Evolutionary conservation across 2,888 invertebrate genomes (phyloP), one percentile per base, ranked within the genome.

Genomic region (Dasysyrphus albostriatus): DNA sequence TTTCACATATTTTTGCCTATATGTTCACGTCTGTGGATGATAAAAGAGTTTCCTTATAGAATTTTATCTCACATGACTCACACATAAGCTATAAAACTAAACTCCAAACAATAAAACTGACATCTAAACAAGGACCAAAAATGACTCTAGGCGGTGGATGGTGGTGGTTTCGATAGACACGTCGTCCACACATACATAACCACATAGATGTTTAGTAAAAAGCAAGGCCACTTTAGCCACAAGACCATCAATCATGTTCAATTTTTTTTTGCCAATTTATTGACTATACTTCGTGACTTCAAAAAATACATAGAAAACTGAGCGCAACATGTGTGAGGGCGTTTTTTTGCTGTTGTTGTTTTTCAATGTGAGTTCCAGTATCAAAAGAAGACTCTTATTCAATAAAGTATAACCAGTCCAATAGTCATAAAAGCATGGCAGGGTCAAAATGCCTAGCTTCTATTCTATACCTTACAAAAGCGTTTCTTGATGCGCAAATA

Each of bases 181-280:
- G 54, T 58, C 69, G 69, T 19, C 39, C 61, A 61, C 51, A 61
- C 73, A 61, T 39, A 61, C 24, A 24, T 1, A 24, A 1, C 39
- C 61, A 61, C 51, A 61, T 79, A 61, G 39, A 61, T 79, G 70
- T 70, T 75, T 65, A 58, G 65, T 39, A 65, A 63, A 58, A 81
- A 69, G 19, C 65, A 16, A 63, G 29, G 47, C 80, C 65, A 69
- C 80, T 76, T 76, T 72, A 51, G 70, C 75, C 80, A 70, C 75
- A 72, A 24, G 54, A 8, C 67, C 72, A 80, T 84, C 84, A 84
- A 84, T 84, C 84, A 84, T 84, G 84, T 84, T 76, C 10, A 12
- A 34, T 65, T 42, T 73, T 73, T 74, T 61, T 69, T 59, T 29
- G 39, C 10, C 67, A 80, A 80, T 80, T 80, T 80, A 80, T 84